These are phyloP conservation scores for Pemphigus obesinymphae DNA, from an alignment of 1,140 invertebrate species.

Conservation along the genomic window DNA sequence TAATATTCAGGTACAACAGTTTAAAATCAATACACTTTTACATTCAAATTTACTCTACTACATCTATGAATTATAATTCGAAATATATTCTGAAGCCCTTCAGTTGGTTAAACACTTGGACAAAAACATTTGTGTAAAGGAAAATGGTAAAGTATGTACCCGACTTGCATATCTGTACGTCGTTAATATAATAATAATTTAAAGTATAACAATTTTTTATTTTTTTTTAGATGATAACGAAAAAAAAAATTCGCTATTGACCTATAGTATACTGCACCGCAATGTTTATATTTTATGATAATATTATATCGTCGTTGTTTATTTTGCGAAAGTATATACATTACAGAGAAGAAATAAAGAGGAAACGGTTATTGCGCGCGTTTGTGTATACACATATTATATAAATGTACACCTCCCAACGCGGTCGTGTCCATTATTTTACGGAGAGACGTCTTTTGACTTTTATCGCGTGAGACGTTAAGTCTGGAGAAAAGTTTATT, in stretches of 20 bases:
- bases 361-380: neutral
- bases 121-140: no score
- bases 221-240: neutral
- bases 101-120: no score
- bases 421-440: neutral
- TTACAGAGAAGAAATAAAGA: neutral
- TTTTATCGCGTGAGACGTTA: neutral
- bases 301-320: neutral
- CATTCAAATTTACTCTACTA: no score
- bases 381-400: neutral
- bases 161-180: no score
- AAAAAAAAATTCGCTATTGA: neutral
- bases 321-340: neutral
- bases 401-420: neutral
- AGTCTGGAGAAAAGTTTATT: neutral
- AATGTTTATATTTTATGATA: neutral
- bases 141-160: no score
- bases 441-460: neutral
- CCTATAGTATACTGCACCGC: neutral
- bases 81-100: no score
- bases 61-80: no score
- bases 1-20: no score
- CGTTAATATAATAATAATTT: no score
- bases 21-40: no score
- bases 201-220: no score